Evolutionary conservation across 92 coral and sea anemone genomes (phyloP).

Genomic region (Phenganax subtilis): DNA sequence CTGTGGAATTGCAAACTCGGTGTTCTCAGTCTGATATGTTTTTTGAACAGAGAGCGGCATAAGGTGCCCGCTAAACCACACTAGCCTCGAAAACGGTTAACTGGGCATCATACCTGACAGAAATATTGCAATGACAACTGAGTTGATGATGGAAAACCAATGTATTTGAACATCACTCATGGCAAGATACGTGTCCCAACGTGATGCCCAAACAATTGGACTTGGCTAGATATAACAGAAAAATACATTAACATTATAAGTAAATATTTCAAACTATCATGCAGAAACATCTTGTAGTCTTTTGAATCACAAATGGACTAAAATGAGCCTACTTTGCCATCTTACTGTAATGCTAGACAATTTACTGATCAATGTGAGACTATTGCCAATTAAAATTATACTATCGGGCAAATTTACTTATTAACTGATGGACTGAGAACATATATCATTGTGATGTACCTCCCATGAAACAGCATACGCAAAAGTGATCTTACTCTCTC

Average conservation of each 20-base stretch:
- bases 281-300: not conserved
- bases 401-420: no score
- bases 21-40: no score
- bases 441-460: constrained; percentile 44
- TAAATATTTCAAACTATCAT: not conserved
- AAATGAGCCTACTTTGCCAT: no score
- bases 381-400: no score
- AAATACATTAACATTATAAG: not conserved
- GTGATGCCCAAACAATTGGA: constrained; percentile 93
- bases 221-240: constrained; percentile 58
- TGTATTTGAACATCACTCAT: constrained; percentile 99
- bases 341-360: no score
- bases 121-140: constrained; percentile 92
- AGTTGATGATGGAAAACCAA: constrained; percentile 97
- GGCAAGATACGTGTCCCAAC: constrained; percentile 98
- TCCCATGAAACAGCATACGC: constrained; percentile 81
- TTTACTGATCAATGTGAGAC: no score
- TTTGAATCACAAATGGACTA: no score
- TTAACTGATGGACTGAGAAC: not conserved
- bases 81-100: no score
- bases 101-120: constrained; percentile 64
- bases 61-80: no score
- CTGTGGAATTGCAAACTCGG: no score
- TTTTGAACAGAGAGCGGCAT: no score
- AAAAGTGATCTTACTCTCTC: constrained; percentile 56